Percentiles rank a stretch among this genome's conserved stretches.
These are phyloP conservation scores for Heterocephalus glaber DNA, from an alignment of 2,113 vertebrate species.

Conservation along the genomic window DNA sequence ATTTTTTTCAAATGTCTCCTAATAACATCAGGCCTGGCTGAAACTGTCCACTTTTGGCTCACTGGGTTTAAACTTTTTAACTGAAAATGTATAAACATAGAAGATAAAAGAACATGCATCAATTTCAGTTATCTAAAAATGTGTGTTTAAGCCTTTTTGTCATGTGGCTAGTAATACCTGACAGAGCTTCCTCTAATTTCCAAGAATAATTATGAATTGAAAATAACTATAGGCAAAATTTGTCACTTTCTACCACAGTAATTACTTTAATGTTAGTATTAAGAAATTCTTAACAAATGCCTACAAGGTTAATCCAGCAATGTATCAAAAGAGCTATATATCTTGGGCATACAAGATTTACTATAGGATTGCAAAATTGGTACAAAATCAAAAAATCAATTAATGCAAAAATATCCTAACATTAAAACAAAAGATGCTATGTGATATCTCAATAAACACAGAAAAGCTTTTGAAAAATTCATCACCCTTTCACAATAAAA, in stretches of 20 bases:
- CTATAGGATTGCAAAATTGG: neutral
- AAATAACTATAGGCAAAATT: neutral
- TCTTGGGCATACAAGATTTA: neutral
- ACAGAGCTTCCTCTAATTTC: neutral
- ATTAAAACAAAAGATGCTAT: neutral
- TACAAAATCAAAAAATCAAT: neutral
- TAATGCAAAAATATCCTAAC: neutral
- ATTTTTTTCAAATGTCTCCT: constrained; percentile 49
- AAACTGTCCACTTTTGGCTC: neutral
- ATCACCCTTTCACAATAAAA: neutral
- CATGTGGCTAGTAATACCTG: neutral
- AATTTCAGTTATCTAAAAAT: neutral
- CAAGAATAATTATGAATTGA: neutral
- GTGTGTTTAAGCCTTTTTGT: neutral
- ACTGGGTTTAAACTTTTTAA: constrained; percentile 26
- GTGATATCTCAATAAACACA: neutral
- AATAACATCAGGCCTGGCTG: neutral
- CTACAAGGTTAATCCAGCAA: neutral
- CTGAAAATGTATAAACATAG: constrained; percentile 39
- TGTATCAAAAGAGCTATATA: neutral
- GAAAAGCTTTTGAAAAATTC: neutral
- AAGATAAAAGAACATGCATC: neutral
- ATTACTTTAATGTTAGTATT: neutral
- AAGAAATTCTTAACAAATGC: neutral
- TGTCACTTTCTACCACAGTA: neutral